Base-by-base conservation (phyloP, 2,113 vertebrate species). In the Polyodon spathula region DNA sequence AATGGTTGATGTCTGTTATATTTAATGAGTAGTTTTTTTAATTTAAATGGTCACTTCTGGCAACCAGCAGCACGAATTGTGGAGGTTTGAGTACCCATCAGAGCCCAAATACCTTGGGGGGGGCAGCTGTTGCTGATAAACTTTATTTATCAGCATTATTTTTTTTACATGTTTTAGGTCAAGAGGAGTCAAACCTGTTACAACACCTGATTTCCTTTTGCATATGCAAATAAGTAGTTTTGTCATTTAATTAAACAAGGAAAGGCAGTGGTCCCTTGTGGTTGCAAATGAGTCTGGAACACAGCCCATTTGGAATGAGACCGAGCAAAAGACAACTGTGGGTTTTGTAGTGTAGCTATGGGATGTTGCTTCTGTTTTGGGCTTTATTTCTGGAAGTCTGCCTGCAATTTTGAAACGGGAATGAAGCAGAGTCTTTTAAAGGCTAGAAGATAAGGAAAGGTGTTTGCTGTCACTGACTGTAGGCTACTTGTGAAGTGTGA, bases 171-270 rank as follows among this genome's bases (percentile, higher is more conserved):
- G 71, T 77, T 83, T 86, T 72, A 79, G 90, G 91, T 96, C 88
- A 92, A 86, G 82, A 85, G 80, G 84, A 92, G 71, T 89, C 88
- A 90, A 94, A 93, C 91, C 90, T 96, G 91, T 93, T 93, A 85
- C 69, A 88, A 84, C 93, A 96, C 90, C 92, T 96, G 92, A 83
- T 91, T 92, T 84, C 89, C 84, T 91, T 92, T 84, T 89, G 73
- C 77, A 86, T 87, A 89, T 90, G 88, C 84, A 93, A 88, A 95
- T 95, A 86, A 93, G 87, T 90, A 91, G 83, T 91, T 92, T 90
- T 93, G 88, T 92, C 86, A 88, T 93, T 89, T 93, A 85, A 89
- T 97, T 94, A 90, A 89, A 83, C 83, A 88, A 75, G 77, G 76
- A 71, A 76, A 72, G 66, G 72, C 73, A 76, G 60, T 57, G 58